Base-by-base conservation (phyloP, 2,888 invertebrate species). In the Entomobrya multifasciata region DNA sequence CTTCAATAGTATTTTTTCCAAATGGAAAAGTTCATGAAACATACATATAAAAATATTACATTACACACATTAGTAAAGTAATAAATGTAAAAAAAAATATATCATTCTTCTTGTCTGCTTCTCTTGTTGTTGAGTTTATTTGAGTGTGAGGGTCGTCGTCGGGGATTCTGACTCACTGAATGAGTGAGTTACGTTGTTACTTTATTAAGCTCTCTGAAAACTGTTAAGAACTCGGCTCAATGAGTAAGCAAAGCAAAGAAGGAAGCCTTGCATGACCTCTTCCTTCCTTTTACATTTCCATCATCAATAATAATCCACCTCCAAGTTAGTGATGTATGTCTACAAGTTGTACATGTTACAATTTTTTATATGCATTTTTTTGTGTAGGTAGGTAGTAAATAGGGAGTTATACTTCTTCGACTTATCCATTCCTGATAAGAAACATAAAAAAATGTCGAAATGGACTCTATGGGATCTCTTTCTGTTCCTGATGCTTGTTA, bases 251-350 rank as follows among this genome's bases (percentile, higher is more conserved):
- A 57, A 57, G 76, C 49, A 76, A 78, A 78, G 47, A 78, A 62
- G 78, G 78, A 78, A 78, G 78, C 62, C 78, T 78, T 78, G 60
- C 78, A 60, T 76, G 83, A 83, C 83, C 83, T 83, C 83, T 83
- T 83, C 83, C 83, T 83, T 83, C 83, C 83, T 83, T 57, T 70
- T 76, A 74, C 76, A 83, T 55, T 76, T 57, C 55, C 76, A 76
- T 57, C 76, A 76, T 76, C 27, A 76, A 57, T 76, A 76, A 22
- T 76, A 57, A 55, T 76, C 52, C 55, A 74, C 76, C 76, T 57
- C 76, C 57, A 55, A 76, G 57, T 22, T 30, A 36, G 65, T 65
- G 44, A 36, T 57, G 55, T 57, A 55, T 76, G 72, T 52, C 49
- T 47, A 72, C 55, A 76, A 41, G 8, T 20, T 36, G 22, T 74